These are phyloP conservation scores for Ageneiosus marmoratus DNA, from an alignment of 2,113 vertebrate species.

Conservation along the genomic window DNA sequence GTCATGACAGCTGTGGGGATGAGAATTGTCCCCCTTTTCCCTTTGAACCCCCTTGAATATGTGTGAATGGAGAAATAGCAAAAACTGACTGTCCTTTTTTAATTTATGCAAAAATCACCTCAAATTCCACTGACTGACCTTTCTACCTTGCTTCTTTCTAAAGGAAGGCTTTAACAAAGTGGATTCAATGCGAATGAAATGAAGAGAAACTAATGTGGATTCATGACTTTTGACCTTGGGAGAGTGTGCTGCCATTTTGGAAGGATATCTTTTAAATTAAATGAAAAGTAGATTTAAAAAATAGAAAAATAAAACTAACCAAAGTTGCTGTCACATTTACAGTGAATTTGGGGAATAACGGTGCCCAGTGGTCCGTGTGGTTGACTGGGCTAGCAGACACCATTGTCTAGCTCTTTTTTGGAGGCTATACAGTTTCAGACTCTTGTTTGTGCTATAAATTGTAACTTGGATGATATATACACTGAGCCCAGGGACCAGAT, in stretches of 20 bases:
- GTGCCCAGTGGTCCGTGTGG: slow-evolving; percentile 73
- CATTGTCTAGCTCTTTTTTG: slow-evolving; percentile 68
- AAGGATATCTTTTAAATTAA: slow-evolving; percentile 82
- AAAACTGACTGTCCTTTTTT: slow-evolving; percentile 80
- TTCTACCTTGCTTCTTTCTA: slow-evolving; percentile 84
- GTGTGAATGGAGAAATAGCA: slow-evolving; percentile 87
- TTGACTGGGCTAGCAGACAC: slow-evolving; percentile 44
- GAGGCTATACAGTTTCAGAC: slow-evolving; percentile 81
- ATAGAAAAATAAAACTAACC: slow-evolving; percentile 77
- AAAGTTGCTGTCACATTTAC: slow-evolving; percentile 99
- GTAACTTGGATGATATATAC: slow-evolving; percentile 80
- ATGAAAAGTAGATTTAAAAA: slow-evolving; percentile 64
- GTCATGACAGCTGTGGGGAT: slow-evolving; percentile 93
- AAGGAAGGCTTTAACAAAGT: slow-evolving; percentile 81
- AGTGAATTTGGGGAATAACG: slow-evolving; percentile 92
- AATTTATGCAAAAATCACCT: slow-evolving; percentile 99
- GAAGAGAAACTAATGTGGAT: slow-evolving; percentile 57
- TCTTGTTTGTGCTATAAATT: slow-evolving; percentile 87
- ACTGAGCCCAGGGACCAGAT: slow-evolving; percentile 88
- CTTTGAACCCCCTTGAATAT: slow-evolving; percentile 72
- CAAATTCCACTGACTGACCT: slow-evolving; percentile 93
- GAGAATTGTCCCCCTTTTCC: slow-evolving; percentile 14
- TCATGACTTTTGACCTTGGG: slow-evolving; percentile 73
- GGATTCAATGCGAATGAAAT: slow-evolving; percentile 63
- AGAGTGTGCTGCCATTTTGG: slow-evolving; percentile 85